phyloP scores from a whole-genome alignment of 2,888 invertebrate genomes.

The Myathropa florea region DNA sequence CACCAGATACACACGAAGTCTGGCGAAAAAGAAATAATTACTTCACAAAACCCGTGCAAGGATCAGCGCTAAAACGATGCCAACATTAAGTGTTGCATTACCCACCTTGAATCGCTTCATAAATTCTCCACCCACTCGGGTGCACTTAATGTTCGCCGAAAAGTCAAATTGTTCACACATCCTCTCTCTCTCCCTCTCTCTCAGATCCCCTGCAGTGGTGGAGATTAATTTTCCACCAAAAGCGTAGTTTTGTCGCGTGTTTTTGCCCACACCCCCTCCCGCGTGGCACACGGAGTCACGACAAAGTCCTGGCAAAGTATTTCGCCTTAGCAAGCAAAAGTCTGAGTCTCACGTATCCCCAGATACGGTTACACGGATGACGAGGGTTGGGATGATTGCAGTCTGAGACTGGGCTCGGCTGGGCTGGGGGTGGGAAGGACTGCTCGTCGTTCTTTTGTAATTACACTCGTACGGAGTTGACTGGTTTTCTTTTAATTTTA shows the following conservation, averaged over 20 bases:
- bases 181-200: background rate
- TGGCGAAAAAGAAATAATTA: background rate
- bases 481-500: background rate
- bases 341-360: background rate
- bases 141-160: background rate
- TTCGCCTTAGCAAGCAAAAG: background rate
- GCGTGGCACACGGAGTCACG: no score
- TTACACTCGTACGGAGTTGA: background rate
- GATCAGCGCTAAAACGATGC: background rate
- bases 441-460: conserved; percentile 7
- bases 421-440: no score
- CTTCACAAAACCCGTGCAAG: background rate
- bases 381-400: background rate
- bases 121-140: background rate
- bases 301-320: background rate
- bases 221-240: background rate
- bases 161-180: conserved; percentile 2
- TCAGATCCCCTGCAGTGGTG: background rate
- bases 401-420: no score
- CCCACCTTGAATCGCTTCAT: background rate
- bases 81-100: background rate
- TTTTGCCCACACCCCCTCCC: no score
- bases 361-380: background rate
- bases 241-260: background rate
- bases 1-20: no score